Percentiles rank a stretch among this genome's conserved stretches.
phyloP scores from a whole-genome alignment of 2,797 vertebrate genomes.

The Malacoraja senta region DNA sequence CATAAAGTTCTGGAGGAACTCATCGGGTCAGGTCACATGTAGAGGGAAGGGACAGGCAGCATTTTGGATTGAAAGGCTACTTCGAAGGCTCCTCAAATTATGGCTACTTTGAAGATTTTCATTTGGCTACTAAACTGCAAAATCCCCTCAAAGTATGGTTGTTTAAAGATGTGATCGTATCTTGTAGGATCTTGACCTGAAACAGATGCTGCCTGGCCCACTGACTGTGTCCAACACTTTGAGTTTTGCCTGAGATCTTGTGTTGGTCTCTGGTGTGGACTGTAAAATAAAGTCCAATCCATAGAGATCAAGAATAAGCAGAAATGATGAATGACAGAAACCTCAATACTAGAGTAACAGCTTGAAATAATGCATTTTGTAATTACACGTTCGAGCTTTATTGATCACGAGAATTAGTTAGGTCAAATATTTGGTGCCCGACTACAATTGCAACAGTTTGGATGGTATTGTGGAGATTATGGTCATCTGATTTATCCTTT shows the following conservation, averaged over 20 bases:
- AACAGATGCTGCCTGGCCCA: no score
- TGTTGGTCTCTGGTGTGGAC: background rate
- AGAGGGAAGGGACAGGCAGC: no score
- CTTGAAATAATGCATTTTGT: background rate
- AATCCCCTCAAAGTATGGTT: no score
- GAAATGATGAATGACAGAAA: background rate
- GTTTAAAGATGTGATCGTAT: no score
- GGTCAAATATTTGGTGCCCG: background rate
- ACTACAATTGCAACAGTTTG: background rate
- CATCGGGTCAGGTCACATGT: no score
- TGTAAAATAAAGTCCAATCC: background rate
- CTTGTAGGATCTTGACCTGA: no score
- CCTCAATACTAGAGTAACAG: background rate
- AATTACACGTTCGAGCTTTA: background rate
- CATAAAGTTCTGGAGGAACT: no score
- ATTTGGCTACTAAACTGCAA: no score
- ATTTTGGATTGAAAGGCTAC: no score
- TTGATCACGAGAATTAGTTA: background rate
- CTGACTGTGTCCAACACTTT: no score
- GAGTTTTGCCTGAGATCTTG: background rate
- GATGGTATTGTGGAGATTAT: background rate
- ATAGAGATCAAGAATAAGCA: background rate
- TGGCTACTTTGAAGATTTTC: no score
- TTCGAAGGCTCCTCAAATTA: no score
- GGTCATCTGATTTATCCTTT: background rate